Evolutionary conservation across 2,888 invertebrate species (phyloP).

Genomic region (Malthinus seriepunctatus): DNA sequence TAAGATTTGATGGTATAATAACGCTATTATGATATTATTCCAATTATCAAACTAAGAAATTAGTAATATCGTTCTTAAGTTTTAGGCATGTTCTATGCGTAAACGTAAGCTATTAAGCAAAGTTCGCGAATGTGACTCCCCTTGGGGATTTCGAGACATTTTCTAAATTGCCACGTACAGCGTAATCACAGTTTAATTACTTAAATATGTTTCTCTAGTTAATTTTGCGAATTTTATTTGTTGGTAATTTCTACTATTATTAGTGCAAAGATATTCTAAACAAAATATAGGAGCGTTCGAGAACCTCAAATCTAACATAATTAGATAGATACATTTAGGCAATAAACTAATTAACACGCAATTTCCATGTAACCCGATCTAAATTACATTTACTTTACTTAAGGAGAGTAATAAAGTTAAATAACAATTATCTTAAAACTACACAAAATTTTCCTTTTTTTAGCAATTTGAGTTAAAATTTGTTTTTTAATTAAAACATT

Average conservation of each 20-base stretch:
- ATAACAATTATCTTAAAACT: no score
- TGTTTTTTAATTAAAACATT: no score
- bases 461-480: no score
- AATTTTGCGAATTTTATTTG: not conserved
- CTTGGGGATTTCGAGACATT: conserved; percentile 20
- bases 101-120: conserved; percentile 22
- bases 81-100: conserved; percentile 16
- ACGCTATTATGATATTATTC: no score
- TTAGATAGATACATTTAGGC: conserved; percentile 4
- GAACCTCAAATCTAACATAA: conserved; percentile 1
- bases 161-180: conserved; percentile 21
- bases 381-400: conserved; percentile 6
- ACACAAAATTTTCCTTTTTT: no score
- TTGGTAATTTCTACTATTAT: not conserved
- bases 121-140: conserved; percentile 21
- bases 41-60: no score
- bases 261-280: not conserved
- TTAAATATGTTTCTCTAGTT: conserved; percentile 11
- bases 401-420: not conserved
- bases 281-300: conserved; percentile 1
- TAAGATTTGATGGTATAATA: no score
- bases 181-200: conserved; percentile 24
- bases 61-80: not conserved
- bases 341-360: conserved; percentile 10
- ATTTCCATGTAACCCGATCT: conserved; percentile 4